Evolutionary conservation across 2,797 vertebrate species (phyloP).

Genomic region (Amblyopsis hoosieri): DNA sequence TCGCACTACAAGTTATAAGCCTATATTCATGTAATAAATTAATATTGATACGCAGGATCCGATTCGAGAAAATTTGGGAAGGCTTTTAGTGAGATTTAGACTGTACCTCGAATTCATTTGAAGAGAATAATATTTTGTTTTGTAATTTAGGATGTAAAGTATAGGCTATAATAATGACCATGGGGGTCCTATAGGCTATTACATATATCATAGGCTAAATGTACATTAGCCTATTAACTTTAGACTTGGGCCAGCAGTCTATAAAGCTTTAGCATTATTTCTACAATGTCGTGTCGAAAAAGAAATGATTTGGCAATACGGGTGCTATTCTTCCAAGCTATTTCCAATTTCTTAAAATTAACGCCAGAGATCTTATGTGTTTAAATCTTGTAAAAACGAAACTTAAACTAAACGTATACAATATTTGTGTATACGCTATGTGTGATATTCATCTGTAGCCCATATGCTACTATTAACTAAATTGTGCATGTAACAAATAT

Average conservation of each 20-base stretch:
- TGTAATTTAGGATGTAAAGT: too few relatives aligned
- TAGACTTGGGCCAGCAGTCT: slow-evolving; percentile 9
- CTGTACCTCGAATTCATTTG: background rate
- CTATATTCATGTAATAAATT: too few relatives aligned
- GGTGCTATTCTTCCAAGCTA: background rate
- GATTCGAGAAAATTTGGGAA: too few relatives aligned
- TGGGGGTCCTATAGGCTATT: too few relatives aligned
- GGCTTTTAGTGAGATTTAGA: background rate
- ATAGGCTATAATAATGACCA: too few relatives aligned
- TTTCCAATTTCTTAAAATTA: background rate
- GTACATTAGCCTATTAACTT: too few relatives aligned
- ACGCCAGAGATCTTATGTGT: background rate
- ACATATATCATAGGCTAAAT: too few relatives aligned
- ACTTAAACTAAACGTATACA: background rate
- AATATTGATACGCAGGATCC: too few relatives aligned
- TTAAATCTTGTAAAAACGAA: too few relatives aligned
- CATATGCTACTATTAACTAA: slow-evolving; percentile 39
- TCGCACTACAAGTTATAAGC: too few relatives aligned
- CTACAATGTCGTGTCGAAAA: background rate
- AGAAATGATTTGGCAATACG: slow-evolving; percentile 9
- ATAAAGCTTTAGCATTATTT: slow-evolving; percentile 1
- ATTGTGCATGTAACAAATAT: slow-evolving; percentile 50
- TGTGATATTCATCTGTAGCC: slow-evolving; percentile 10
- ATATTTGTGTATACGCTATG: slow-evolving; percentile 48
- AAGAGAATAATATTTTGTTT: background rate